These are phyloP conservation scores for Mercenaria mercenaria DNA, from an alignment of 1,140 invertebrate genomes.

Conservation along the genomic window DNA sequence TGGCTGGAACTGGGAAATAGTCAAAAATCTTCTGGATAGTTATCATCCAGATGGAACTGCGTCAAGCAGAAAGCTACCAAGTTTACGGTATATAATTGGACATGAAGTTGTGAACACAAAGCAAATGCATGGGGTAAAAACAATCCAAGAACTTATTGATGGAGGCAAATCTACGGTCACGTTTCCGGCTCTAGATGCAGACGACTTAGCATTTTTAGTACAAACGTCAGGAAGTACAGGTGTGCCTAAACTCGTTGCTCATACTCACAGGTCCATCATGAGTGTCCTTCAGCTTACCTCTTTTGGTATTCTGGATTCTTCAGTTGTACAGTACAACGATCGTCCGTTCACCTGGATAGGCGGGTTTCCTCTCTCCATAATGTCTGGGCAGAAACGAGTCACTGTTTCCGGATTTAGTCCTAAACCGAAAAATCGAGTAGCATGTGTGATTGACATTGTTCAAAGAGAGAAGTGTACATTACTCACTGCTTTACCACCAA, in stretches of 20 bases:
- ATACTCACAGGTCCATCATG: background rate
- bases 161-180: background rate
- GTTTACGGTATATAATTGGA: constrained; percentile 8
- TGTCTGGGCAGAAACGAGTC: constrained; percentile 30
- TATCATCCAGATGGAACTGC: background rate
- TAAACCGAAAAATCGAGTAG: constrained; percentile 3
- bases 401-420: constrained; percentile 15
- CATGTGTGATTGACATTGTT: constrained; percentile 33
- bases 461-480: constrained; percentile 53
- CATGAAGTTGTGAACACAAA: background rate
- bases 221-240: constrained; percentile 54
- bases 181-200: background rate
- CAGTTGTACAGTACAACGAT: constrained; percentile 50
- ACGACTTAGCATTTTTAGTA: constrained; percentile 8
- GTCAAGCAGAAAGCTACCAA: background rate
- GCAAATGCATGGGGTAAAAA: background rate
- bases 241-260: constrained; percentile 39
- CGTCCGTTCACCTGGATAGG: constrained; percentile 65
- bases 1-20: constrained; percentile 38
- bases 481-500: constrained; percentile 16
- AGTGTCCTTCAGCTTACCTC: background rate
- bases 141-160: background rate
- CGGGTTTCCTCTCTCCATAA: constrained; percentile 41
- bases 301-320: background rate
- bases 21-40: background rate